These are phyloP conservation scores for Thera obeliscata DNA, from an alignment of 2,888 invertebrate species.

Conservation along the genomic window DNA sequence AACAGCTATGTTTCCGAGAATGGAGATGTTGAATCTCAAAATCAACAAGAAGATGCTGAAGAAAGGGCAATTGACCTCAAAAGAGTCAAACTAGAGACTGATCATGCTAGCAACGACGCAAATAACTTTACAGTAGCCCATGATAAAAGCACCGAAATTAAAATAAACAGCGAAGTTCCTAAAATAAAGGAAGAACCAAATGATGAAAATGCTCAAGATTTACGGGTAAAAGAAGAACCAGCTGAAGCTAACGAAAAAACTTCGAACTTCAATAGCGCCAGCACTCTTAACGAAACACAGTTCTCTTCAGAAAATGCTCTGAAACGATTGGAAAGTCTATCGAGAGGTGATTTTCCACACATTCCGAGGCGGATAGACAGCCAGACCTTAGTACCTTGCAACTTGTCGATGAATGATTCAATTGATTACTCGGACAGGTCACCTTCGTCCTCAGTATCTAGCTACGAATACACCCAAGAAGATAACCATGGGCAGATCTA, in stretches of 20 bases:
- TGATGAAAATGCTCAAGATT: conserved; percentile 64
- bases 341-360: conserved; percentile 89
- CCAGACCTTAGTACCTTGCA: conserved; percentile 64
- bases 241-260: conserved; percentile 64
- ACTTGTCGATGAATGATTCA: conserved; percentile 69
- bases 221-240: conserved; percentile 72
- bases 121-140: conserved; percentile 25
- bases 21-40: conserved; percentile 50
- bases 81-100: conserved; percentile 67
- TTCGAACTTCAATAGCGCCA: conserved; percentile 44
- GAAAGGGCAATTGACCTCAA: conserved; percentile 67
- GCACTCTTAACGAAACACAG: conserved; percentile 52
- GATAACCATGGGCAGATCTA: conserved; percentile 87
- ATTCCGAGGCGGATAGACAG: conserved; percentile 62
- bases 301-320: conserved; percentile 87
- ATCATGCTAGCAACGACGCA: conserved; percentile 43
- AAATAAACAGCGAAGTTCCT: conserved; percentile 64
- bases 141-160: conserved; percentile 51
- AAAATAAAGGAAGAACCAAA: conserved; percentile 62
- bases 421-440: conserved; percentile 80
- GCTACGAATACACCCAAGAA: conserved; percentile 84
- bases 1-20: conserved; percentile 57
- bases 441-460: conserved; percentile 85
- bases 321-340: conserved; percentile 91
- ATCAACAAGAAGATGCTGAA: conserved; percentile 57